phyloP scores from a whole-genome alignment of 2,797 vertebrate genomes.

The Diplodus sargus region DNA sequence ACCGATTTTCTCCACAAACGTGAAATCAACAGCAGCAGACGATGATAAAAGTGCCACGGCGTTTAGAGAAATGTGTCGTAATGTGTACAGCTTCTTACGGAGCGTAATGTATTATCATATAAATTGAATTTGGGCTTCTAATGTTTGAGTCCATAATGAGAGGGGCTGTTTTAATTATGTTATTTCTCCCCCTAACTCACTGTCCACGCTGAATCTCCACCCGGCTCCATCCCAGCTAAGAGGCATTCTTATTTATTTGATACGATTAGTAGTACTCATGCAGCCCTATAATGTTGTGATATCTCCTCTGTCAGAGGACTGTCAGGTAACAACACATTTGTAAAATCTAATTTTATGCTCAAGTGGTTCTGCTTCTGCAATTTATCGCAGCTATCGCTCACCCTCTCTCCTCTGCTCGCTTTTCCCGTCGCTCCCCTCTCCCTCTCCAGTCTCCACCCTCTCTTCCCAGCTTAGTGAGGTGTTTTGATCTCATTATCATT shows the following conservation, averaged over 20 bases:
- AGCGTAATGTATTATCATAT: slow-evolving; percentile 78
- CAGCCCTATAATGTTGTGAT: slow-evolving; percentile 83
- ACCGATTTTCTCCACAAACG: slow-evolving; percentile 19
- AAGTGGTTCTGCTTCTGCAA: slow-evolving; percentile 88
- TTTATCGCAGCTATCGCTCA: slow-evolving; percentile 85
- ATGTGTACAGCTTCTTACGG: slow-evolving; percentile 50
- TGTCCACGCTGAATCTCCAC: slow-evolving; percentile 70
- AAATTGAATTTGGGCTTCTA: slow-evolving; percentile 80
- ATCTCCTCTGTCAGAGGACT: slow-evolving; percentile 87
- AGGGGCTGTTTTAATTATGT: slow-evolving; percentile 81
- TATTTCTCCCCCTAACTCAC: slow-evolving; percentile 63
- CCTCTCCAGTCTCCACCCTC: slow-evolving; percentile 75
- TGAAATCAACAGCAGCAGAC: slow-evolving; percentile 30
- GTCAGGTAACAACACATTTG: slow-evolving; percentile 90
- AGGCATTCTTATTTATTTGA: slow-evolving; percentile 84
- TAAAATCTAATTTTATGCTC: slow-evolving; percentile 93
- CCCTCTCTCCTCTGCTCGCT: slow-evolving; percentile 62
- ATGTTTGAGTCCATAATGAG: slow-evolving; percentile 79
- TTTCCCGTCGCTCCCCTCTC: slow-evolving; percentile 47
- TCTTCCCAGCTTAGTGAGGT: slow-evolving; percentile 78
- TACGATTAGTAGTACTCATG: slow-evolving; percentile 86
- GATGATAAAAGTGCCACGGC: slow-evolving; percentile 29
- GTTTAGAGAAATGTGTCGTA: slow-evolving; percentile 56
- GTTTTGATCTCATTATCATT: slow-evolving; percentile 87
- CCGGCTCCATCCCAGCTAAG: slow-evolving; percentile 70